Conservation (phyloP, 2,888 invertebrate species). For the Tricholauxania praeusta region DNA sequence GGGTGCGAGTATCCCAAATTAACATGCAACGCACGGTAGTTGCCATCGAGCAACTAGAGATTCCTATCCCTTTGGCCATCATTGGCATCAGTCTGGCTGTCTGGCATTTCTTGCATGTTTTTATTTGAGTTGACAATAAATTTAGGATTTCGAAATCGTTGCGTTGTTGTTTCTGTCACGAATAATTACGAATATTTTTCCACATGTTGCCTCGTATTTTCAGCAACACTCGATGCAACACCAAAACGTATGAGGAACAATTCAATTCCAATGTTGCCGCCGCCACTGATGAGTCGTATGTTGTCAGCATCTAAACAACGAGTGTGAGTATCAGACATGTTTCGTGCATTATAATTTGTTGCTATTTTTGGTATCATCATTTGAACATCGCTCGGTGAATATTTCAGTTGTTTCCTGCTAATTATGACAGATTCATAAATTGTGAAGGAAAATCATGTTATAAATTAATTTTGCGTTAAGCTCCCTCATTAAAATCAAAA, state of each 20-base stretch:
- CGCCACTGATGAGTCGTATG: neutral
- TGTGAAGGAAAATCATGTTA: neutral
- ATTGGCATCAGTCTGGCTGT: neutral
- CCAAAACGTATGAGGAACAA: neutral
- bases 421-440: conserved; percentile 24
- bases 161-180: conserved; percentile 34
- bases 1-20: conserved; percentile 33
- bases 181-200: conserved; percentile 21
- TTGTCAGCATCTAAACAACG: conserved; percentile 5
- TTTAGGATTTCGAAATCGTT: conserved; percentile 24
- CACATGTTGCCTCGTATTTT: conserved; percentile 16
- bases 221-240: neutral
- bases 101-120: neutral
- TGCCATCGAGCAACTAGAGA: neutral
- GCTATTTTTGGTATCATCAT: conserved; percentile 5
- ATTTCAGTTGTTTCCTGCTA: neutral
- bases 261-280: neutral
- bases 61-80: neutral
- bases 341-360: neutral
- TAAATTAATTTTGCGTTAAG: neutral
- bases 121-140: conserved; percentile 32
- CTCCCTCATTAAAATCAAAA: neutral
- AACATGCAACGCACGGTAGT: conserved; percentile 26
- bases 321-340: neutral
- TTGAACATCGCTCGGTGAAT: neutral